Conservation (phyloP, 2,888 invertebrate genomes). For the Esperia sulphurella region DNA sequence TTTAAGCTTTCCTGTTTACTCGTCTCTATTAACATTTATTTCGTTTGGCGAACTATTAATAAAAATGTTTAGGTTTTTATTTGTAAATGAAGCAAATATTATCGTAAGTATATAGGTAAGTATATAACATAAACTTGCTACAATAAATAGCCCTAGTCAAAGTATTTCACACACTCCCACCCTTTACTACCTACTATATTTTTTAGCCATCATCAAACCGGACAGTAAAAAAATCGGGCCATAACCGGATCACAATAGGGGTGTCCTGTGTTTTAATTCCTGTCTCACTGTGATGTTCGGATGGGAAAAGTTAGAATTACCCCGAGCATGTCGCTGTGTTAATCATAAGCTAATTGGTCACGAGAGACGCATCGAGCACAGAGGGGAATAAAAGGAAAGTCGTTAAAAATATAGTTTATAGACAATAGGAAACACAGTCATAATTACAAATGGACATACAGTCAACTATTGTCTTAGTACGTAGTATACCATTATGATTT, state of each 20-base stretch:
- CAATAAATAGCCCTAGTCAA: too few species aligned
- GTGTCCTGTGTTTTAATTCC: constrained; percentile 64
- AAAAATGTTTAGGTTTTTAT: neutral
- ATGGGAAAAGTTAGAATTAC: constrained; percentile 63
- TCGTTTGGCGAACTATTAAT: neutral
- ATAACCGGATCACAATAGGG: constrained; percentile 44
- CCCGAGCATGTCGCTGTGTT: constrained; percentile 26
- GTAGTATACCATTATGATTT: too few species aligned
- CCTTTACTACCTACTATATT: neutral
- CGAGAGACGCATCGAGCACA: constrained; percentile 24
- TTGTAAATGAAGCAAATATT: too few species aligned
- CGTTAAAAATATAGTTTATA: neutral
- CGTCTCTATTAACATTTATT: too few species aligned
- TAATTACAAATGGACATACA: neutral
- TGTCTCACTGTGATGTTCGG: constrained; percentile 32
- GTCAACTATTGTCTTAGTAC: too few species aligned
- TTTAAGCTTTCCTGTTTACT: too few species aligned
- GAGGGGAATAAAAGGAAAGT: neutral
- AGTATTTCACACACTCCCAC: neutral
- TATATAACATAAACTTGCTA: too few species aligned
- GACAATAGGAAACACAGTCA: neutral
- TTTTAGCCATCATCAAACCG: constrained; percentile 1
- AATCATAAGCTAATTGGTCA: constrained; percentile 35
- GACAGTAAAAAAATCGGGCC: constrained; percentile 26
- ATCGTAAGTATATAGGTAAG: too few species aligned